These are phyloP conservation scores for Crotalus tigris DNA, from an alignment of 2,113 vertebrate species.

Conservation along the genomic window DNA sequence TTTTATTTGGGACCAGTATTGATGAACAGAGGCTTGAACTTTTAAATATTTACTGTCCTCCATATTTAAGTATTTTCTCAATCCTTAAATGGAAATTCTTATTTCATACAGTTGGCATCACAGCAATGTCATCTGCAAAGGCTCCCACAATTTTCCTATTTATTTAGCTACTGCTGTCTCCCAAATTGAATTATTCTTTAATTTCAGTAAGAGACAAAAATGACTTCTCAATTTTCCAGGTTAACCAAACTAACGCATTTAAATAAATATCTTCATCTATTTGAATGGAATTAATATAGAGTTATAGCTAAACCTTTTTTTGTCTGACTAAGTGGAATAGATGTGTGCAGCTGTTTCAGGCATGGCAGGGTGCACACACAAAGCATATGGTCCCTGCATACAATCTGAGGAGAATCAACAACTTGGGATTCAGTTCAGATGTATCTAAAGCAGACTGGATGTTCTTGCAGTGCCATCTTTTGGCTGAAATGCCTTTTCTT, in stretches of 20 bases:
- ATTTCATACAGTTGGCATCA: background rate
- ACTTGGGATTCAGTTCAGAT: rapidly evolving
- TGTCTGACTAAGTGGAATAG: background rate
- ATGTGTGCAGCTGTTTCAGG: background rate
- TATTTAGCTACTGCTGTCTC: background rate
- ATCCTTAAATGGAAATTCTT: background rate
- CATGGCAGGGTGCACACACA: background rate
- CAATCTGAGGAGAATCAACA: background rate
- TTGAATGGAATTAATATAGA: background rate
- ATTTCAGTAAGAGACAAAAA: background rate
- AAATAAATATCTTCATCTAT: background rate
- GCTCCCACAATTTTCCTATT: background rate
- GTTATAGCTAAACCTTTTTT: background rate
- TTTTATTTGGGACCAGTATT: background rate
- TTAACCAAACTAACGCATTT: background rate
- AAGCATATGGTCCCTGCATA: background rate
- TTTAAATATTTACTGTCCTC: background rate
- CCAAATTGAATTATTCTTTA: background rate
- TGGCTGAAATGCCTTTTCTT: slow-evolving; percentile 56
- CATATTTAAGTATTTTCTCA: background rate
- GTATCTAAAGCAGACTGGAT: slow-evolving; percentile 18
- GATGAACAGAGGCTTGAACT: background rate
- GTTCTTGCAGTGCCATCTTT: slow-evolving; percentile 76
- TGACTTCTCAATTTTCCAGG: background rate
- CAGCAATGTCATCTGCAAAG: background rate